phyloP scores from a whole-genome alignment of 2,888 invertebrate genomes.

The Muschampia staudingeri region DNA sequence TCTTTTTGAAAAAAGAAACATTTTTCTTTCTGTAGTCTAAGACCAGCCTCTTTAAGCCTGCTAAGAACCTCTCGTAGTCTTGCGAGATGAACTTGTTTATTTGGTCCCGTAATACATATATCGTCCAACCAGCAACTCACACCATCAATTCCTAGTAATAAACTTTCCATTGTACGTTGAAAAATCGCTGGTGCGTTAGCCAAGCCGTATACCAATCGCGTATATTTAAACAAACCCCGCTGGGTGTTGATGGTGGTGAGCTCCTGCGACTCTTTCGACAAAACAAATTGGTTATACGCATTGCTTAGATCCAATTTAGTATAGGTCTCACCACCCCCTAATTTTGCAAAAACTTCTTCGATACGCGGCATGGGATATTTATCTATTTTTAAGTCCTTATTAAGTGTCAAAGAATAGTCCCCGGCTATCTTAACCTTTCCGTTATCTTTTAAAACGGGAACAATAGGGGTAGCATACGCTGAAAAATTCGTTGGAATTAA shows the following conservation, averaged over 20 bases:
- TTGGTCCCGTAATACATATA: slow-evolving; percentile 51
- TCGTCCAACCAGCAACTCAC: slow-evolving; percentile 57
- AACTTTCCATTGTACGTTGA: slow-evolving; percentile 57
- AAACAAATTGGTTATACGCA: slow-evolving; percentile 57
- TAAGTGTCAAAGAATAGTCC: slow-evolving; percentile 68
- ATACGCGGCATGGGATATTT: slow-evolving; percentile 38
- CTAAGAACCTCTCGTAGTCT: slow-evolving; percentile 37
- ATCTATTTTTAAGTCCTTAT: slow-evolving; percentile 65
- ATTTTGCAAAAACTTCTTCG: slow-evolving; percentile 39
- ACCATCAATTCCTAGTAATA: slow-evolving; percentile 58
- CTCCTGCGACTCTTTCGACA: slow-evolving; percentile 44
- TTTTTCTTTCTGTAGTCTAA: slow-evolving; percentile 32
- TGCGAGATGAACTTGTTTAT: slow-evolving; percentile 33
- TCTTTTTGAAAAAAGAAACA: slow-evolving; percentile 42
- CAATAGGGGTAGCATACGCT: slow-evolving; percentile 44
- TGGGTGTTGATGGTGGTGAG: slow-evolving; percentile 61
- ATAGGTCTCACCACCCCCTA: slow-evolving; percentile 53
- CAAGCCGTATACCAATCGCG: slow-evolving; percentile 60
- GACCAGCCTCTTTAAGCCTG: slow-evolving; percentile 34
- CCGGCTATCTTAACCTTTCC: slow-evolving; percentile 62
- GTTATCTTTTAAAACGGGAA: slow-evolving; percentile 46
- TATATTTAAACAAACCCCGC: slow-evolving; percentile 58
- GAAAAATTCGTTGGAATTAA: slow-evolving; percentile 30
- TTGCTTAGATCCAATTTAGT: slow-evolving; percentile 24
- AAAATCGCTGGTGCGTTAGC: slow-evolving; percentile 61